phyloP scores from a whole-genome alignment of 2,113 vertebrate species.

The Micronycteris hirsuta region DNA sequence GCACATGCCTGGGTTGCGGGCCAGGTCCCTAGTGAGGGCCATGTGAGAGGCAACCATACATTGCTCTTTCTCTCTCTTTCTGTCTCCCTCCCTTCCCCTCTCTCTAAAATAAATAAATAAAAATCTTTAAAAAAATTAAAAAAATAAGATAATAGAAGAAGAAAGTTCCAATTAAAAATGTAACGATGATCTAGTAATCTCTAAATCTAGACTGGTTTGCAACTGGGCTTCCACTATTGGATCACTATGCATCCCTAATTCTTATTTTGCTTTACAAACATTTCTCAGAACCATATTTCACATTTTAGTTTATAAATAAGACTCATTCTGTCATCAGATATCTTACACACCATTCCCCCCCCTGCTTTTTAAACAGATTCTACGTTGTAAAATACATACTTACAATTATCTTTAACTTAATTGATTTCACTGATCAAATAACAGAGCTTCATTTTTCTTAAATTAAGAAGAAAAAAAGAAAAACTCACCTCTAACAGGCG shows the following conservation, averaged over 20 bases:
- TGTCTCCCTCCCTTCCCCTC: no score
- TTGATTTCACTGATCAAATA: background rate
- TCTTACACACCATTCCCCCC: background rate
- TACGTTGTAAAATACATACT: background rate
- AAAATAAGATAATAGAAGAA: background rate
- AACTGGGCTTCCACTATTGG: background rate
- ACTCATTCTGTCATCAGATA: background rate
- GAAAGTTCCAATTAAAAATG: background rate
- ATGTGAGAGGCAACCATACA: no score
- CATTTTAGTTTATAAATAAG: background rate
- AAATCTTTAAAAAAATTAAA: no score
- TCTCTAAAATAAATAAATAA: no score
- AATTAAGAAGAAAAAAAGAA: background rate
- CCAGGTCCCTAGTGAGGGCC: no score
- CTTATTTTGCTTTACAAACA: background rate
- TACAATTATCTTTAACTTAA: background rate
- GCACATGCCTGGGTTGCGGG: no score
- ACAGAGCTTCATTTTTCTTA: background rate
- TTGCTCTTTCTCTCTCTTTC: no score
- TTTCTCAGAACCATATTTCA: background rate
- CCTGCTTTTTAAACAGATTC: background rate
- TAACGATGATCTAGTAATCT: background rate
- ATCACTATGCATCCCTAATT: background rate
- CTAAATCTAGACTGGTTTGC: background rate
- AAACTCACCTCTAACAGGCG: constrained; percentile 81